A percentile compares a stretch with the other conserved stretches of the same genome.
Conservation (phyloP, 2,888 invertebrate species). For the Cerastoderma edule region DNA sequence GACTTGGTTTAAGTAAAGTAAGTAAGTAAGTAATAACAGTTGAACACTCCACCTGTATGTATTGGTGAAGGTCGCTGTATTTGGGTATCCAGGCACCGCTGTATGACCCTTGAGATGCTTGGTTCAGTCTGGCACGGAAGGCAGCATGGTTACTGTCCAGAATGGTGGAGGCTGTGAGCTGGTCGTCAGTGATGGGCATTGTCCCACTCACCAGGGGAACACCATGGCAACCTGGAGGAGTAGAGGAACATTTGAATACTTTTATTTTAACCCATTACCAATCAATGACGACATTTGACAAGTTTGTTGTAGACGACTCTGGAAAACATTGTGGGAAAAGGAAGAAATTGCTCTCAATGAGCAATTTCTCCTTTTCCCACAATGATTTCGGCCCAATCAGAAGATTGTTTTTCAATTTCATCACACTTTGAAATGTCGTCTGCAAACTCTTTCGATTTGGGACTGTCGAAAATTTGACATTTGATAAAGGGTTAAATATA, state of each 20-base stretch:
- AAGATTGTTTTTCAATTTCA: no score
- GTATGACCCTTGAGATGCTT: constrained; percentile 60
- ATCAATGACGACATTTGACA: no score
- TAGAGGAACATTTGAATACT: background rate
- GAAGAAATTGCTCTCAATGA: background rate
- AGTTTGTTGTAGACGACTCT: no score
- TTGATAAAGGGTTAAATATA: no score
- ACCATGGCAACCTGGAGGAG: constrained; percentile 62
- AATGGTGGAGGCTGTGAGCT: constrained; percentile 66
- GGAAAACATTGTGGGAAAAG: no score
- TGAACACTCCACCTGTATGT: constrained; percentile 64
- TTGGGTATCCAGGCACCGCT: constrained; percentile 70
- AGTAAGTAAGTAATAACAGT: background rate
- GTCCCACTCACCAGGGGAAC: constrained; percentile 64
- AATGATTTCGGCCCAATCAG: no score
- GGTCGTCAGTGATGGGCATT: constrained; percentile 60
- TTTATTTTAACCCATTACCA: no score
- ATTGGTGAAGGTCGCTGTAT: constrained; percentile 65
- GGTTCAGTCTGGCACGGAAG: constrained; percentile 65
- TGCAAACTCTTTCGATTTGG: no score
- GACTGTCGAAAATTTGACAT: no score
- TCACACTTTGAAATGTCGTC: no score
- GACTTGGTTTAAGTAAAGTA: background rate
- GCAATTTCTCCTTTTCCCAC: constrained; percentile 8
- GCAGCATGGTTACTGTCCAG: constrained; percentile 63